Base-by-base conservation (phyloP, 2,888 invertebrate genomes). In the Ypsolopha sequella region DNA sequence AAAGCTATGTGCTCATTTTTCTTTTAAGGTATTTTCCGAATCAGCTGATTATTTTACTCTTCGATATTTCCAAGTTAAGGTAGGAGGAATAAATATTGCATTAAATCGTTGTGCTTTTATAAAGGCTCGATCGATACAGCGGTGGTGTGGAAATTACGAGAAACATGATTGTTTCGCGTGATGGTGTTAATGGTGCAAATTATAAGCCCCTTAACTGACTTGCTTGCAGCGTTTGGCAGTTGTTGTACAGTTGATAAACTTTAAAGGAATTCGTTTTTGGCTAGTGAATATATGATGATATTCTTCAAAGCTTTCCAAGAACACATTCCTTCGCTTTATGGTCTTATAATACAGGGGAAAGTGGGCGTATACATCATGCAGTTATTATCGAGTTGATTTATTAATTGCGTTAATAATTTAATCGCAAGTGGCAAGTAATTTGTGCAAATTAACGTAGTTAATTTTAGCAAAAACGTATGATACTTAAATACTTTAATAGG, bases 311-410 rank as follows among this genome's bases (percentile, higher is more conserved):
- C 24, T 24, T 24, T 24, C 24, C 24, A 24, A 24, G 4, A 24
- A 24, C 24, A 24, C 24, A 24, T 24, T 24, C 24, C 4, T 24
- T 24, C 4, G 24, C 24, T 24, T 24, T 24, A 24, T 4, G 24
- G 4, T 24, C 24, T 46, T 52, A 41, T 54, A 54, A 52, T 52
- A 55, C 55, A 56, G 58, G 57, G 58, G 58, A 52, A 55, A 57
- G 57, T 36, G 14, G 47, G 47, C 36, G 47, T 45, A 9, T 36
- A 61, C 57, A 57, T 62, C 61, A 56, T 58, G 62, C 65, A 63
- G 62, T 66, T 65, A 69, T 65, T 64, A 24, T 24, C 24, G 64
- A 70, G 65, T 67, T 63, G 62, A 69, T 43, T 43, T 13, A 13
- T 43, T 13, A 8, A 13, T 11, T 11, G 11, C 11, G 1, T 41